Evolutionary conservation across 2,888 invertebrate genomes (phyloP).

Genomic region (Gnatocerus cornutus): DNA sequence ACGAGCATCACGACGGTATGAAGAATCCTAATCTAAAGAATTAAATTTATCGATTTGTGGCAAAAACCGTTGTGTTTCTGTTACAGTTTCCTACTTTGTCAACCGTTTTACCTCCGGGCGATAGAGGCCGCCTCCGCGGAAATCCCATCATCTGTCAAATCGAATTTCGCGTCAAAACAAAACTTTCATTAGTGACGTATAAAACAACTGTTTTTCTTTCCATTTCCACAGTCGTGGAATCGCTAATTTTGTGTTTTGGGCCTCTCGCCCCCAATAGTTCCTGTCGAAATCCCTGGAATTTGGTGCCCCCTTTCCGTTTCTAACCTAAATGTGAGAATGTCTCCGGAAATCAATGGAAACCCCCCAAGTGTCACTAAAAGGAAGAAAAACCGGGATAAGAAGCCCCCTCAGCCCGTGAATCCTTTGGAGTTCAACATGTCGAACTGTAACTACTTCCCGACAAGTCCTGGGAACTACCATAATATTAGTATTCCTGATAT

Average conservation of each 20-base stretch:
- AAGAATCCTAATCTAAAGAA: no score
- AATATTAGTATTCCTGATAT: conserved; percentile 62
- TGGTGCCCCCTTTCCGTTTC: background rate
- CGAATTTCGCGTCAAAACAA: conserved; percentile 23
- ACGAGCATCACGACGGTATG: no score
- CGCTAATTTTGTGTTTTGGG: no score
- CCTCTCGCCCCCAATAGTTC: no score
- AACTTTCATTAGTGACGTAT: conserved; percentile 29
- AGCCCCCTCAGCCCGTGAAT: conserved; percentile 53
- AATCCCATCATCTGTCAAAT: conserved; percentile 24
- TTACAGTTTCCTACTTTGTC: no score
- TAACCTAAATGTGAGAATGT: conserved; percentile 58
- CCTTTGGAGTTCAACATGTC: conserved; percentile 62
- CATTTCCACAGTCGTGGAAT: background rate
- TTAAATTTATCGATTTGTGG: no score
- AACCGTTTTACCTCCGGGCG: no score
- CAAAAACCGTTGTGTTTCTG: no score
- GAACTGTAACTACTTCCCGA: conserved; percentile 62
- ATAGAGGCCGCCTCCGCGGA: no score
- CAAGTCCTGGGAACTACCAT: conserved; percentile 55
- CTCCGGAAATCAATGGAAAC: conserved; percentile 69
- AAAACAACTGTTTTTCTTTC: conserved; percentile 33
- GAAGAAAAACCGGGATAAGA: conserved; percentile 68
- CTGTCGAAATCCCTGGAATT: no score
- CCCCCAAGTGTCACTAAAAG: conserved; percentile 68